Evolutionary conservation across 2,888 invertebrate genomes (phyloP).

Genomic region (Sphaerophoria rueppellii): DNA sequence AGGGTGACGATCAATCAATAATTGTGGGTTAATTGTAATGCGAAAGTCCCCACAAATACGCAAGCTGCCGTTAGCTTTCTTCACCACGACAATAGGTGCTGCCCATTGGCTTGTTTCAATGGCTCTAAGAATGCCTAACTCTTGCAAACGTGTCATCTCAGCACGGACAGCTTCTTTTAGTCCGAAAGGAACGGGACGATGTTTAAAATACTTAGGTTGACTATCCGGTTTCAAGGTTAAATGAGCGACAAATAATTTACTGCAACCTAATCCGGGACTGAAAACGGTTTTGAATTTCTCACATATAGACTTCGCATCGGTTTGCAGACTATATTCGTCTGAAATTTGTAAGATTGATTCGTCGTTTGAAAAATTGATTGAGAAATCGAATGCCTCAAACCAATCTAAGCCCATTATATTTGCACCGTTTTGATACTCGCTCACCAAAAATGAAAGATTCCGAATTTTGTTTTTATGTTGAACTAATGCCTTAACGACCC

Average conservation of each 20-base stretch:
- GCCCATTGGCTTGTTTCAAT: no score
- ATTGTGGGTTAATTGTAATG: no score
- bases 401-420: slow-evolving; percentile 18
- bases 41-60: no score
- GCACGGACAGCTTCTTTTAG: no score
- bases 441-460: slow-evolving; percentile 7
- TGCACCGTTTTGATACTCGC: neutral
- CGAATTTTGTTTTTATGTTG: neutral
- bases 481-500: neutral
- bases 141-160: no score
- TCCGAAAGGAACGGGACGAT: slow-evolving; percentile 48
- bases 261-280: slow-evolving; percentile 14
- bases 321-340: neutral
- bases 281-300: neutral
- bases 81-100: no score
- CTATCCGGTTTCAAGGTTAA: slow-evolving; percentile 23
- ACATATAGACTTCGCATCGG: neutral
- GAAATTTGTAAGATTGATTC: neutral
- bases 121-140: no score
- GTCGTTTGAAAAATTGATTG: neutral
- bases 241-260: slow-evolving; percentile 17
- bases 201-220: slow-evolving; percentile 9
- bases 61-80: no score
- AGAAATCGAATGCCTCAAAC: slow-evolving; percentile 5
- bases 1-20: no score